A percentile compares a stretch with the other conserved stretches of the same genome.
Evolutionary conservation across 2,113 vertebrate species (phyloP).

Genomic region (Mystacornis crossleyi): DNA sequence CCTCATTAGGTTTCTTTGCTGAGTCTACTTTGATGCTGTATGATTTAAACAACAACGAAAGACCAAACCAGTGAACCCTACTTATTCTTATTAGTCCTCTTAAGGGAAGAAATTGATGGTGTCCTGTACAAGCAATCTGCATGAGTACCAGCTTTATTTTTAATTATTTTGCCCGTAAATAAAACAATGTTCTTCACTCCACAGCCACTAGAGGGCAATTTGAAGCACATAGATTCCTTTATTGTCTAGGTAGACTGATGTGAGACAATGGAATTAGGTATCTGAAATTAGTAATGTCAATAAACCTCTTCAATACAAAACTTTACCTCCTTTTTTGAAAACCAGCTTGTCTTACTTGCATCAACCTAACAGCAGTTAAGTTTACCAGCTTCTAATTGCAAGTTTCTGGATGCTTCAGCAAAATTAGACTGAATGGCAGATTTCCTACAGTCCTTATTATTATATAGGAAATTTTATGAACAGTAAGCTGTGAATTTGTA

Average conservation of each 20-base stretch:
- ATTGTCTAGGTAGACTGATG: fast-evolving
- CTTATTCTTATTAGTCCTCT: not conserved
- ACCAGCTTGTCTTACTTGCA: not conserved
- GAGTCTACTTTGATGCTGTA: not conserved
- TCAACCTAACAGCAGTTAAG: not conserved
- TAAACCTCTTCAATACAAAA: not conserved
- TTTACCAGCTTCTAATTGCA: not conserved
- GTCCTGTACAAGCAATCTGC: fast-evolving
- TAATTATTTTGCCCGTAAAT: not conserved
- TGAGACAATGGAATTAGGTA: not conserved
- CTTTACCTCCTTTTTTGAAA: not conserved
- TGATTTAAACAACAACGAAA: not conserved
- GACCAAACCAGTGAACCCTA: not conserved
- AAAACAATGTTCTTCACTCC: not conserved
- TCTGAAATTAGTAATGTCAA: not conserved
- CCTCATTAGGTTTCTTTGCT: not conserved
- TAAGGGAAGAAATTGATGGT: not conserved
- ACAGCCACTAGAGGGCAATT: not conserved
- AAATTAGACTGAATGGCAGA: not conserved
- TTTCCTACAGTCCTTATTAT: not conserved
- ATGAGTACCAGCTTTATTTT: not conserved
- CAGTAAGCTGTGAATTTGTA: not conserved
- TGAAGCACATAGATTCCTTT: not conserved
- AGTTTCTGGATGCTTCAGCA: not conserved
- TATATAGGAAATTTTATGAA: not conserved